These are phyloP conservation scores for Lithophane ornitopus DNA, from an alignment of 2,888 invertebrate species.

Conservation along the genomic window DNA sequence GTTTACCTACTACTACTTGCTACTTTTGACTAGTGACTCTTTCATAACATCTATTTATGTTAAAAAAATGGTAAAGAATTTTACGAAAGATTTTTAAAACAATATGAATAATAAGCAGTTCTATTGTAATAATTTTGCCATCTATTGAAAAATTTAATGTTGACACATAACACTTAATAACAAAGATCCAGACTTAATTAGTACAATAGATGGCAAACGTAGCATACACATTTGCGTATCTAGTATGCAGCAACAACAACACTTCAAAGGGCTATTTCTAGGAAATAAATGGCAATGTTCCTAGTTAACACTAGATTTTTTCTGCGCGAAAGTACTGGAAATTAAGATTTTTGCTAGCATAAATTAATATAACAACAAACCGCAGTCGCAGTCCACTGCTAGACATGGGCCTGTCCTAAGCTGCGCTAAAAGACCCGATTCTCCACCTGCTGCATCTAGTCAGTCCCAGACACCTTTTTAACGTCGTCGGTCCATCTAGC, in stretches of 20 bases:
- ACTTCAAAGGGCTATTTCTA: neutral
- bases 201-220: slow-evolving; percentile 25
- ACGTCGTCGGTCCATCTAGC: neutral
- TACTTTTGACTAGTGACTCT: neutral
- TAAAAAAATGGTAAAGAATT: too few relatives aligned
- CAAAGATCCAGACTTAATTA: slow-evolving; percentile 13
- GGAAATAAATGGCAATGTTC: neutral
- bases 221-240: neutral
- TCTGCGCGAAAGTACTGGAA: neutral
- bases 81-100: slow-evolving; percentile 18
- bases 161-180: slow-evolving; percentile 10
- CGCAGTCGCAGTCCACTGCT: too few relatives aligned
- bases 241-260: neutral
- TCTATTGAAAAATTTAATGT: slow-evolving; percentile 33
- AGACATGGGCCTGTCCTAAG: neutral
- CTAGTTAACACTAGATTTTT: neutral
- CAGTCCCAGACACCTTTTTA: neutral
- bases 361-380: neutral
- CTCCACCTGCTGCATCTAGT: too few relatives aligned
- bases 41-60: too few relatives aligned
- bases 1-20: neutral
- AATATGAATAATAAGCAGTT: neutral
- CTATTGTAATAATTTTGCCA: slow-evolving; percentile 26
- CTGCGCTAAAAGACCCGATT: neutral
- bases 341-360: neutral